Base-by-base conservation (phyloP, 1,140 invertebrate species). In the Pogonus chalceus region DNA sequence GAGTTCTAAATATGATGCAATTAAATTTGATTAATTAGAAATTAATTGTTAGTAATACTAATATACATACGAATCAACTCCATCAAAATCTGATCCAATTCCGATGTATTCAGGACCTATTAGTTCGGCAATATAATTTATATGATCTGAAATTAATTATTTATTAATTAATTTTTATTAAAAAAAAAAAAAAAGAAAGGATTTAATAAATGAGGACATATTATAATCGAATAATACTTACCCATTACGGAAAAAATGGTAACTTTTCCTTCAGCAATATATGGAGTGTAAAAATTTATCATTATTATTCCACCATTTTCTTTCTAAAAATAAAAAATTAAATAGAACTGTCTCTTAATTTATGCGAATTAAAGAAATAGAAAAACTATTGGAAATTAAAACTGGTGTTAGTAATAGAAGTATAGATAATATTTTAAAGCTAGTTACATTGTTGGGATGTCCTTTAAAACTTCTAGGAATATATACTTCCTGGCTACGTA, bases 271-370 rank as follows among this genome's bases (percentile, higher is more conserved):
- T 62, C 58, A 47, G 12, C 56, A 16, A 58, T 58, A 56, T 62
- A 60, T 63, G n/a, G n/a, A n/a, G 63, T 71, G 63, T 72, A 80
- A 61, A 82, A 82, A 57, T 77, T 81, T 0, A 83, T 76, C 81
- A 83, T 83, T 0, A 82, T 74, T 14, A 83, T 68, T 14, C 80
- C 80, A n/a, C 71, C 58, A 63, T 82, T 82, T 22, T 57, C 49
- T 61, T 58, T 62, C 62, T 68, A 37, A 10, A 62, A 60, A 51
- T 21, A 55, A 53, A 35, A 23, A 49, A n/a, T n/a, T n/a, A n/a
- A n/a, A n/a, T n/a, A n/a, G n/a, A n/a, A n/a, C n/a, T n/a, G n/a
- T n/a, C n/a, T n/a, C n/a, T n/a, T n/a, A n/a, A n/a, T n/a, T n/a
- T n/a, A n/a, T n/a, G n/a, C n/a, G n/a, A n/a, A n/a, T n/a, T n/a